Evolutionary conservation across 1,140 invertebrate genomes (phyloP), one percentile per base, ranked within the genome.

Genomic region (Scaptomyza hsui): DNA sequence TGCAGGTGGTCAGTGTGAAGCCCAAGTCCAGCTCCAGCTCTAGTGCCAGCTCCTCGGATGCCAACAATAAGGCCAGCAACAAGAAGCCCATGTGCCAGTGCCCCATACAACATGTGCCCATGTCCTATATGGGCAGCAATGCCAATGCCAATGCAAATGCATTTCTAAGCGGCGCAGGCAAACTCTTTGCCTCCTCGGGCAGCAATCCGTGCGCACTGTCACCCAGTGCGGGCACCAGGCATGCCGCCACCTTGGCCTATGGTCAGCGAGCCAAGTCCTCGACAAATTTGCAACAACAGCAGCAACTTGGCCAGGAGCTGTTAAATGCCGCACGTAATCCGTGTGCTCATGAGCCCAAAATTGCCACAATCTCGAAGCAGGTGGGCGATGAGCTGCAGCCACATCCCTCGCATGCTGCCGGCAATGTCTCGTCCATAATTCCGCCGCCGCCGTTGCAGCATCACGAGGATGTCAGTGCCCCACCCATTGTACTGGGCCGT

Each of bases 21-120:
- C 49, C 75, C 21, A 83, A 85, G 44, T 37, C 72, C 9, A 78
- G 71, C 59, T 44, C 52, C 1, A 78, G 39, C 24, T 19, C 52
- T 16, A 79, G 55, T 35, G 37, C 52, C 39, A 78, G 61, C 29
- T 39, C 57, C 12, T 55, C 32, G 32, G 74, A 82, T 9, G 32
- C 52, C 52, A 64, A 19, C 32, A 72, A 44, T 24, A 63, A 19
- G 24, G 70, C 65, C 64, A 72, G 68, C 35, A 24, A 45, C 29
- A 91, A 91, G 68, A 91, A 91, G 37, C 83, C 90, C 10, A 90
- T 90, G 67, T 91, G 91, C 67, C 91, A 91, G 52, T 91, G 91
- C 52, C 91, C 91, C 13, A 83, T 91, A 37, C 91, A 91, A 53
- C 91, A 91, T 57, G 91, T 91, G 18, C 91, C 91, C n/a, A 91